phyloP scores from a whole-genome alignment of 30 jellyfish, hydroid and myxozoan species.

The Haliclystus octoradiatus region DNA sequence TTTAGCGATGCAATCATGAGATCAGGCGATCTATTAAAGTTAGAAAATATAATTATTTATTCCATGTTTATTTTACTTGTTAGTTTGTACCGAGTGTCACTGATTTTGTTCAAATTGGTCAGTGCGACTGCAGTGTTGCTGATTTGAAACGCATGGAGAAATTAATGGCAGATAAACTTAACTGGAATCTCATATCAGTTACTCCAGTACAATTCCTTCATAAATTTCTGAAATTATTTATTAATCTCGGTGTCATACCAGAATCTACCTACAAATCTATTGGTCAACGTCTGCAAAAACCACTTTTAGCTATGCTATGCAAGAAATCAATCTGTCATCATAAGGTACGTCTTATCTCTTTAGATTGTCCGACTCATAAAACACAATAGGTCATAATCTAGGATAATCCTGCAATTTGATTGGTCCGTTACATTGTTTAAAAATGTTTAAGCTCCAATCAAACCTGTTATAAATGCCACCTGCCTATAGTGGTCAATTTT shows the following conservation, averaged over 20 bases:
- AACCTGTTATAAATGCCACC: too few relatives aligned
- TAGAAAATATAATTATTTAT: too few relatives aligned
- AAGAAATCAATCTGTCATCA: slow-evolving; percentile 36
- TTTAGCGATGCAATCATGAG: too few relatives aligned
- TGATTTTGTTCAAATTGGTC: slow-evolving; percentile 54
- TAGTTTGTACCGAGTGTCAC: slow-evolving; percentile 69
- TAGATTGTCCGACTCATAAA: too few relatives aligned
- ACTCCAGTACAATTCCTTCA: slow-evolving; percentile 49
- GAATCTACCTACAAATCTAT: slow-evolving; percentile 5
- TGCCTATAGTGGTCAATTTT: too few relatives aligned
- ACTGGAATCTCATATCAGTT: slow-evolving; percentile 46
- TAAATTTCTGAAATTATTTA: neutral
- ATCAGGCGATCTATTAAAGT: too few relatives aligned
- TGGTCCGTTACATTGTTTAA: too few relatives aligned
- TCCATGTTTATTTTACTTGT: too few relatives aligned
- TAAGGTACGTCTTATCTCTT: slow-evolving; percentile 15
- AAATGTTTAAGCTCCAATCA: too few relatives aligned
- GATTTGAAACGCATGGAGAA: slow-evolving; percentile 54
- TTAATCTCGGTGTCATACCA: neutral
- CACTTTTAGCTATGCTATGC: slow-evolving; percentile 32
- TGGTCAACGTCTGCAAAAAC: slow-evolving; percentile 38
- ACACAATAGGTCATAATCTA: too few relatives aligned
- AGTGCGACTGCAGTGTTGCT: slow-evolving; percentile 38
- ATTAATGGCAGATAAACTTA: slow-evolving; percentile 42
- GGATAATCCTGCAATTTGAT: too few relatives aligned